These are phyloP conservation scores for Montipora sp. DNA, from an alignment of 64 coral and sea anemone species.

Conservation along the genomic window DNA sequence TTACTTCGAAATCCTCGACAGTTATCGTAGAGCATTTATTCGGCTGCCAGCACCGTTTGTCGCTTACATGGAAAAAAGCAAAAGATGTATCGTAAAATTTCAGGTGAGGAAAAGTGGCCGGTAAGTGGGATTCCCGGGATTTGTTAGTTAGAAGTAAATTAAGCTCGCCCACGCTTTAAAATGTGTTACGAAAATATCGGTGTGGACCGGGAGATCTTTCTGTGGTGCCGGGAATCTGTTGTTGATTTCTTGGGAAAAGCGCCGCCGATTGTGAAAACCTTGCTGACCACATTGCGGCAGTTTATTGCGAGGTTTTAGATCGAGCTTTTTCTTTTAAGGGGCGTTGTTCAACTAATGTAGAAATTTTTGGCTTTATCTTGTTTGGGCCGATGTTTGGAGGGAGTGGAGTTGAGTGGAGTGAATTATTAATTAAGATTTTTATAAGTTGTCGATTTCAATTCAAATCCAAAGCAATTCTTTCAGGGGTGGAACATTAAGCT, in stretches of 20 bases:
- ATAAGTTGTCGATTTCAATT: constrained; percentile 58
- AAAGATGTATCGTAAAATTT: constrained; percentile 40
- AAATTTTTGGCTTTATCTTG: constrained; percentile 47
- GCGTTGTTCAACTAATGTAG: constrained; percentile 45
- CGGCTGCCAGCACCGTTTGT: constrained; percentile 3
- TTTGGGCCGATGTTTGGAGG: constrained; percentile 57
- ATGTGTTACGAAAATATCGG: constrained; percentile 61
- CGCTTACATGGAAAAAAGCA: constrained; percentile 2
- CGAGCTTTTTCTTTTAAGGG: constrained; percentile 42
- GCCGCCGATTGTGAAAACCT: constrained; percentile 14
- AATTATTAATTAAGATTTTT: constrained; percentile 61
- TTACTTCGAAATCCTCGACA: constrained; percentile 31
- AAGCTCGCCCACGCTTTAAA: constrained; percentile 56
- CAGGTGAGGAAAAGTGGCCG: constrained; percentile 50
- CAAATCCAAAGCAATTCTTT: constrained; percentile 20
- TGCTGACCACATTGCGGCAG: constrained; percentile 8
- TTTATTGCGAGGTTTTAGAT: constrained; percentile 32
- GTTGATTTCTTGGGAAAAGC: constrained; percentile 43
- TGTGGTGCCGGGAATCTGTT: constrained; percentile 42
- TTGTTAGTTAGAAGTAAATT: constrained; percentile 59
- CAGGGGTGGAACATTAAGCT: background rate
- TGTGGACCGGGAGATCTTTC: constrained; percentile 16
- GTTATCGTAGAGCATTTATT: constrained; percentile 38
- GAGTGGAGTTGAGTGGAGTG: constrained; percentile 53
- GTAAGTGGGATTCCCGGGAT: constrained; percentile 47